These are phyloP conservation scores for Crypturellus undulatus DNA, from an alignment of 2,113 vertebrate genomes.

Conservation along the genomic window DNA sequence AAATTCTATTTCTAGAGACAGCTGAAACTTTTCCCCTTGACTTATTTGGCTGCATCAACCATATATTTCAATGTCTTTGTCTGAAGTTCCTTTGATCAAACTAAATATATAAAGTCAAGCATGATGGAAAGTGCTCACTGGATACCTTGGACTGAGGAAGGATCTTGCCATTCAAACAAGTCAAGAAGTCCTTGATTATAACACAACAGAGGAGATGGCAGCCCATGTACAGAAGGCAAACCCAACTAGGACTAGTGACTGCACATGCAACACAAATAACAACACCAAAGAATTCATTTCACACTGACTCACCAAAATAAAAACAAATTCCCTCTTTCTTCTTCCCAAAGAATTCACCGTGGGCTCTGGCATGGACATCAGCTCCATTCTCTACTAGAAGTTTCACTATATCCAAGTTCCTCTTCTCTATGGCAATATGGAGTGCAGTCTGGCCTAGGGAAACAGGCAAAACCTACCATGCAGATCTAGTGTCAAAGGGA, in stretches of 20 bases:
- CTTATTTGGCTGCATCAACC: not conserved
- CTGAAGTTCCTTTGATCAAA: not conserved
- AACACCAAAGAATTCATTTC: not conserved
- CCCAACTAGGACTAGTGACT: not conserved
- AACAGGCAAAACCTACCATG: not conserved
- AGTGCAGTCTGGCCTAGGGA: constrained; percentile 90
- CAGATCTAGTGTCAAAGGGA: not conserved
- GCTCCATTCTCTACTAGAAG: constrained; percentile 90
- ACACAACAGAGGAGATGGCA: not conserved
- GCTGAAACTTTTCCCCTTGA: not conserved
- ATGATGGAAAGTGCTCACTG: not conserved
- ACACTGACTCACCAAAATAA: constrained; percentile 89
- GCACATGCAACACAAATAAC: not conserved
- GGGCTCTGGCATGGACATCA: constrained; percentile 87
- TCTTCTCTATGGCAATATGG: constrained; percentile 93
- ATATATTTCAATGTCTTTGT: not conserved
- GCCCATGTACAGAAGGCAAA: not conserved
- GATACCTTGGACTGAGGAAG: not conserved
- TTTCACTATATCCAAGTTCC: constrained; percentile 82
- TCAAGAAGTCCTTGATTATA: not conserved
- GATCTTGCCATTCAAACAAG: not conserved
- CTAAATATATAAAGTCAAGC: not conserved
- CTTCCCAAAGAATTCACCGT: constrained; percentile 89
- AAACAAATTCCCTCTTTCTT: constrained; percentile 83
- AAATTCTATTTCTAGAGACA: not conserved